Conservation (phyloP, 92 coral and sea anemone genomes). For the Epizoanthus illoricatus region DNA sequence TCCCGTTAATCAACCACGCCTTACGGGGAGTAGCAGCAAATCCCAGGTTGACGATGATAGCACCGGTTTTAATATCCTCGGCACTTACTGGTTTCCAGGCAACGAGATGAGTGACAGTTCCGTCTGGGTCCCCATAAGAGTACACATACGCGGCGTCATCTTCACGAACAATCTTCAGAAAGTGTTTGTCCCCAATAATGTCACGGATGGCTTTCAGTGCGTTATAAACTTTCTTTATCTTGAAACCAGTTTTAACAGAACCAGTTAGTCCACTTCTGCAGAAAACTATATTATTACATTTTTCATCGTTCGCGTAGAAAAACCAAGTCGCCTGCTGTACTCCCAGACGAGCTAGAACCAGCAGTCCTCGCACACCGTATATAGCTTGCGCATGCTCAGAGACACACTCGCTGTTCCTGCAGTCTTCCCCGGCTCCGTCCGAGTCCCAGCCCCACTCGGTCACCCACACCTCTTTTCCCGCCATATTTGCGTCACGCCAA, state of each 20-base stretch:
- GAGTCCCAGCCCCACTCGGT: slow-evolving; percentile 52
- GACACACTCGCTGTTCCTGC: slow-evolving; percentile 34
- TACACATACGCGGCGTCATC: slow-evolving; percentile 4
- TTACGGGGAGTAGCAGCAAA: slow-evolving; percentile 11
- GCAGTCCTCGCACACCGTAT: slow-evolving; percentile 25
- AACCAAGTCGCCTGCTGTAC: slow-evolving; percentile 40
- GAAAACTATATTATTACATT: slow-evolving; percentile 20
- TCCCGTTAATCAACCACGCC: slow-evolving; percentile 34
- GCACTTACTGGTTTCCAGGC: slow-evolving; percentile 26
- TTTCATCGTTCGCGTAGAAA: slow-evolving; percentile 34
- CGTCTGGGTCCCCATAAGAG: background rate
- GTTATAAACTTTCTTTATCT: slow-evolving; percentile 17
- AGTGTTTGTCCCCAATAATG: slow-evolving; percentile 12
- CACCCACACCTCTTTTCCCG: slow-evolving; percentile 31
- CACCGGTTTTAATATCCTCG: background rate
- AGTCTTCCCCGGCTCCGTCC: slow-evolving; percentile 28
- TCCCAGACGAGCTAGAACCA: slow-evolving; percentile 13
- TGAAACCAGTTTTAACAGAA: background rate
- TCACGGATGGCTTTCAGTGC: slow-evolving; percentile 10
- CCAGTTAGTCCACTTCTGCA: slow-evolving; percentile 27
- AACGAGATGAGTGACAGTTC: slow-evolving; percentile 21
- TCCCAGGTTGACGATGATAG: background rate
- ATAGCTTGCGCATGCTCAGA: slow-evolving; percentile 46
- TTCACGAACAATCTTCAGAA: background rate
- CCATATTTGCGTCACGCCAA: slow-evolving; percentile 36